Evolutionary conservation across 1,140 invertebrate genomes (phyloP).

Genomic region (Ips typographus): DNA sequence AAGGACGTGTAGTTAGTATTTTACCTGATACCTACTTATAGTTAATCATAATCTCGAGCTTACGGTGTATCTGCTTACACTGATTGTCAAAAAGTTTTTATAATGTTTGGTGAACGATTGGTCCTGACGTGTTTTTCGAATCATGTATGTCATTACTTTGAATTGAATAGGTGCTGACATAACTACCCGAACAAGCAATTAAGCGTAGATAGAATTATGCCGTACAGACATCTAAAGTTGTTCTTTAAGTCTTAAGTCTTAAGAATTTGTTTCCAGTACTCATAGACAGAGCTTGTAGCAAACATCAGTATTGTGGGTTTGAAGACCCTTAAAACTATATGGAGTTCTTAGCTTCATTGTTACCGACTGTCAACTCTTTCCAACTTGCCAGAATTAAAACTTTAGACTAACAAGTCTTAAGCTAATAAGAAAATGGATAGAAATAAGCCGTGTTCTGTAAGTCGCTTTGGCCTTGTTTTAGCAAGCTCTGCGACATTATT

Average conservation of each 20-base stretch:
- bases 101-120: constrained; percentile 4
- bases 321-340: constrained; percentile 53
- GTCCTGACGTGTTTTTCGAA: no score
- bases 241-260: no score
- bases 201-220: no score
- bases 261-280: no score
- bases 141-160: no score
- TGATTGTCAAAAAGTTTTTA: constrained; percentile 11
- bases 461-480: constrained; percentile 49
- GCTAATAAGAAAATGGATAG: constrained; percentile 54
- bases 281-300: constrained; percentile 50
- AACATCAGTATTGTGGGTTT: constrained; percentile 52
- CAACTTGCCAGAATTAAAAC: constrained; percentile 59
- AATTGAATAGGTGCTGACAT: no score
- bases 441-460: constrained; percentile 54
- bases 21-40: constrained; percentile 22
- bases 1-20: constrained; percentile 20
- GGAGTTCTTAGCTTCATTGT: constrained; percentile 46
- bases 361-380: constrained; percentile 55
- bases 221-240: no score
- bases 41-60: constrained; percentile 18
- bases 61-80: constrained; percentile 11
- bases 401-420: constrained; percentile 58
- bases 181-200: no score
- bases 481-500: constrained; percentile 27